Conservation (phyloP, 1,140 invertebrate genomes). For the Cyphomyrmex costatus region DNA sequence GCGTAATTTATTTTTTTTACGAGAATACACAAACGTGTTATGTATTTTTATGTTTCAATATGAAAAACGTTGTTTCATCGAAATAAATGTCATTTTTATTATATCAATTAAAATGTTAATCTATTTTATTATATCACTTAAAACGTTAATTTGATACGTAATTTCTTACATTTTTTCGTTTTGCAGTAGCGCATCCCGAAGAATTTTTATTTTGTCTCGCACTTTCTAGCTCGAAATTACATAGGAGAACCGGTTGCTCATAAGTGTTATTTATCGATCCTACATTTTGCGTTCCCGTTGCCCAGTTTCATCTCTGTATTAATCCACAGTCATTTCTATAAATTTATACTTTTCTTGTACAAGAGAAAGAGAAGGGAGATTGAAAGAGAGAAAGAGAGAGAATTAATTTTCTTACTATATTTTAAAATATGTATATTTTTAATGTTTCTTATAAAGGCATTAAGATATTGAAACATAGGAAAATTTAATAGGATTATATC, state of each 20-base stretch:
- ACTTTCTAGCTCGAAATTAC: slow-evolving; percentile 62
- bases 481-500: neutral
- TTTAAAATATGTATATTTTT: neutral
- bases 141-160: slow-evolving; percentile 6
- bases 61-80: neutral
- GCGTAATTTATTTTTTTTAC: slow-evolving; percentile 9
- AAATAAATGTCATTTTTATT: slow-evolving; percentile 12
- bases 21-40: neutral
- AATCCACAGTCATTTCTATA: neutral
- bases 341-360: slow-evolving; percentile 6
- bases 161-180: slow-evolving; percentile 18
- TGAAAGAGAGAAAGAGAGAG: neutral
- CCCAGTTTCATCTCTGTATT: slow-evolving; percentile 51
- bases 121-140: slow-evolving; percentile 10
- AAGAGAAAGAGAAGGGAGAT: neutral
- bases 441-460: neutral
- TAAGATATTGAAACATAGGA: neutral
- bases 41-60: slow-evolving; percentile 5
- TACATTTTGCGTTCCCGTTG: slow-evolving; percentile 58
- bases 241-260: slow-evolving; percentile 37
- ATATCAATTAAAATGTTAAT: slow-evolving; percentile 10
- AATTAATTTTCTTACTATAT: neutral
- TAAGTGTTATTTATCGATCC: slow-evolving; percentile 51
- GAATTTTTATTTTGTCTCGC: slow-evolving; percentile 35
- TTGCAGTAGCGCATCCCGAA: neutral